Percentiles rank a stretch among this genome's conserved stretches.
Evolutionary conservation across 2,888 invertebrate genomes (phyloP).

Genomic region (Epicampocera succincta): DNA sequence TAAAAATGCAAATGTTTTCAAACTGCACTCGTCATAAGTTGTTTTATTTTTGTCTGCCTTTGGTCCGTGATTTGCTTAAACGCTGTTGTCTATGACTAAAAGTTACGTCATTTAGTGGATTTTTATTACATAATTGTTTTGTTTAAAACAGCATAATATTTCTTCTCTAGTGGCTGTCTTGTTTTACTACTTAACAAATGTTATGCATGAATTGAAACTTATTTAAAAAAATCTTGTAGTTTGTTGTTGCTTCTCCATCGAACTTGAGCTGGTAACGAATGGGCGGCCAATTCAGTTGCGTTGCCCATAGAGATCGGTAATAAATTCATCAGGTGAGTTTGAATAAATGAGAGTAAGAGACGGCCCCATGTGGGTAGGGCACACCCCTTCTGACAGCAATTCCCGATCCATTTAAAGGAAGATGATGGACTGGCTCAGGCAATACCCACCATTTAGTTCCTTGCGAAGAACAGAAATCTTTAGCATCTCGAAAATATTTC

Average conservation of each 20-base stretch:
- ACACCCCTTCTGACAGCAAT: too few relatives aligned
- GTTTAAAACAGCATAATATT: slow-evolving; percentile 18
- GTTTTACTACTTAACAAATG: neutral
- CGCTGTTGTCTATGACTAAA: slow-evolving; percentile 22
- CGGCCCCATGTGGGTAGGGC: too few relatives aligned
- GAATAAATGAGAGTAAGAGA: too few relatives aligned
- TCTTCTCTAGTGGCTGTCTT: slow-evolving; percentile 1
- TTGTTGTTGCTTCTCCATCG: neutral
- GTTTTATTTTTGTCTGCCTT: neutral
- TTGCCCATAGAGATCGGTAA: too few relatives aligned
- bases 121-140: slow-evolving; percentile 54
- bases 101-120: slow-evolving; percentile 50
- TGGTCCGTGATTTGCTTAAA: slow-evolving; percentile 5
- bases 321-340: too few relatives aligned
- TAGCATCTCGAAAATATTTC: too few relatives aligned
- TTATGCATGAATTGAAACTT: slow-evolving; percentile 55
- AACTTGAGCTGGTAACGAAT: neutral
- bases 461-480: too few relatives aligned
- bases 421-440: too few relatives aligned
- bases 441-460: too few relatives aligned
- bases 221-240: slow-evolving; percentile 9
- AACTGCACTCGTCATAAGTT: neutral
- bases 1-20: slow-evolving; percentile 57
- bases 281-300: too few relatives aligned
- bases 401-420: too few relatives aligned